Evolutionary conservation across 2,888 invertebrate genomes (phyloP).

Genomic region (Oxyteleia sp.): DNA sequence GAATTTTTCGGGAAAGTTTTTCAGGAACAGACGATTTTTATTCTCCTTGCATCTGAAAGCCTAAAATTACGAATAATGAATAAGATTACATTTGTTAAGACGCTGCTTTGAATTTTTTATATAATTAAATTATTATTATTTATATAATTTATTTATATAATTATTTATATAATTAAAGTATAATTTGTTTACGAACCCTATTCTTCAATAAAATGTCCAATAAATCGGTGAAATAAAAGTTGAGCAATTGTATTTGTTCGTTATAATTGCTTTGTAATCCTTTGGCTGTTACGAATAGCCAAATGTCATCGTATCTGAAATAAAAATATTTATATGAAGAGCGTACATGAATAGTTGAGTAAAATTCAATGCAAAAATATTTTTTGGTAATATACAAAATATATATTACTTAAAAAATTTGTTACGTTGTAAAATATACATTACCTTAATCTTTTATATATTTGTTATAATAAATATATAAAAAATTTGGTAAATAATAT

Average conservation of each 20-base stretch:
- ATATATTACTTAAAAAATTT: too few relatives aligned
- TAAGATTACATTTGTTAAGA: background rate
- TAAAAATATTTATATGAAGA: too few relatives aligned
- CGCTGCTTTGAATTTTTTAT: too few relatives aligned
- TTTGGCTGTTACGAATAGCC: constrained; percentile 9
- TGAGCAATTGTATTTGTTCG: constrained; percentile 66
- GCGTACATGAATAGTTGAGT: too few relatives aligned
- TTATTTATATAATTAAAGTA: constrained; percentile 26
- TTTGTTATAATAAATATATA: too few relatives aligned
- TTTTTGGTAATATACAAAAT: background rate
- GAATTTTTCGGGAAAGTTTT: constrained; percentile 71
- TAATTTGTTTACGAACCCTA: constrained; percentile 33
- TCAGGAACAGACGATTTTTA: constrained; percentile 77
- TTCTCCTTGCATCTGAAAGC: constrained; percentile 70
- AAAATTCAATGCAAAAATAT: background rate
- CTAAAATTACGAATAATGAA: constrained; percentile 67
- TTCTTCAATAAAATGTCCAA: constrained; percentile 15
- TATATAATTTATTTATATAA: too few relatives aligned
- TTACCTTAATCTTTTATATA: too few relatives aligned
- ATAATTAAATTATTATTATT: too few relatives aligned
- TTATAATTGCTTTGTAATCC: constrained; percentile 6
- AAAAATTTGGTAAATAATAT: too few relatives aligned
- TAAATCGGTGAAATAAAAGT: constrained; percentile 29
- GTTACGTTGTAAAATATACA: too few relatives aligned
- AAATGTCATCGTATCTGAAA: constrained; percentile 2